Evolutionary conservation across 30 jellyfish, hydroid and myxozoan species (phyloP), one percentile per base, ranked within the genome.

Genomic region (Mastigias papua): DNA sequence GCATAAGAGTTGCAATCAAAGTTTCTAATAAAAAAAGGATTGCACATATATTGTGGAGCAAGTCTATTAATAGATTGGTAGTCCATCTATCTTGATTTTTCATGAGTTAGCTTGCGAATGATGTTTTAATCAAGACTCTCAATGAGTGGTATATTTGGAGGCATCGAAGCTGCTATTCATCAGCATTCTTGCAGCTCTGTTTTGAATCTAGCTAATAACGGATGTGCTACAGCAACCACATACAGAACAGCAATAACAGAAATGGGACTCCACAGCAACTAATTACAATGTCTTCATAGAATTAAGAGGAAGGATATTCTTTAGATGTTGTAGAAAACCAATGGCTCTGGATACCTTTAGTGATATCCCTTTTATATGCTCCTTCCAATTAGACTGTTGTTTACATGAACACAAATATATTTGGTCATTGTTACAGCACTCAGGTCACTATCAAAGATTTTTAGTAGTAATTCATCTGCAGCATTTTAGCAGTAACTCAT

Each of bases 91-190:
- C 4, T 2, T 5, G 29, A 58, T n/a, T 58, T 28, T 8, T 28
- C 26, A 58, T 23, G 21, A 3, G 21, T 28, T 58, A 58, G 70
- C 21, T 58, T 28, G 26, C 21, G 28, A 11, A 58, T 58, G 26
- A 28, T 58, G 28, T 58, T 58, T n/a, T 28, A 58, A 8, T 28
- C 11, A 4, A 58, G 11, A 20, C 29, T n/a, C 4, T n/a, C 30
- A 20, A 58, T 58, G 29, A 58, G 70, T 8, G 70, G 70, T 58
- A 17, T 58, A 28, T 28, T 7, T 58, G 26, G 26, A 46, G 70
- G 26, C 70, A 58, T 58, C 70, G 70, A 58, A 58, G 29, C 70
- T 58, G 70, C 70, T 58, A 58, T 58, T 58, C 26, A 28, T 58
- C 21, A 58, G 11, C 29, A 20, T 17, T 28, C 70, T 58, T 8